Evolutionary conservation across 1,140 invertebrate genomes (phyloP).

Genomic region (Cherax destructor): DNA sequence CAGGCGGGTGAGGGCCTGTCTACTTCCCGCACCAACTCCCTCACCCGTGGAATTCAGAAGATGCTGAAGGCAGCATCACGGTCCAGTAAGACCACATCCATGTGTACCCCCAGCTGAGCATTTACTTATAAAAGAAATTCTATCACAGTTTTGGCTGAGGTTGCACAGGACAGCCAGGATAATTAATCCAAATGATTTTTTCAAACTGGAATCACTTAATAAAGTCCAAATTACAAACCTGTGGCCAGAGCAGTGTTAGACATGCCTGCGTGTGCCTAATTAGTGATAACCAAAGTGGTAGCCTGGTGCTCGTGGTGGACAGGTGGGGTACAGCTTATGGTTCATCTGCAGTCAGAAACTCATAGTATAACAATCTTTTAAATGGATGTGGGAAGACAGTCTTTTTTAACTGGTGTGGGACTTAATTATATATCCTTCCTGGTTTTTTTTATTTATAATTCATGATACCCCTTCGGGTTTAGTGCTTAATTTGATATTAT

Average conservation of each 20-base stretch:
- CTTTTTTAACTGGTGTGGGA: background rate
- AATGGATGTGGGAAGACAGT: too few species aligned
- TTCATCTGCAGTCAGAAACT: too few species aligned
- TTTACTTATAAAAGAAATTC: background rate
- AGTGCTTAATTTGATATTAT: background rate
- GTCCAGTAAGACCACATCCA: conserved; percentile 62
- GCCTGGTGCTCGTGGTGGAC: background rate
- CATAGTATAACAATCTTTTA: too few species aligned
- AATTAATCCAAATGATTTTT: background rate
- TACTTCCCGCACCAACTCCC: conserved; percentile 67
- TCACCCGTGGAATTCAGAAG: conserved; percentile 68
- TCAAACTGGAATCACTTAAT: background rate
- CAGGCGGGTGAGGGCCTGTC: conserved; percentile 15
- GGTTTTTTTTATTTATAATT: too few species aligned
- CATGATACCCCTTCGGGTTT: background rate
- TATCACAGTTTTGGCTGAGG: conserved; percentile 15
- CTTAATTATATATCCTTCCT: background rate
- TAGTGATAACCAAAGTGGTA: background rate
- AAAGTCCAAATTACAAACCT: background rate
- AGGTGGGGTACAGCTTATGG: background rate
- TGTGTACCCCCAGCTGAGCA: conserved; percentile 2
- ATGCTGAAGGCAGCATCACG: conserved; percentile 67
- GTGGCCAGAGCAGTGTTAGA: conserved; percentile 14
- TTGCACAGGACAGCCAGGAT: background rate
- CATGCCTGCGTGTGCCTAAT: background rate